Base-by-base conservation (phyloP, 2,797 vertebrate species). In the Xenops minutus region DNA sequence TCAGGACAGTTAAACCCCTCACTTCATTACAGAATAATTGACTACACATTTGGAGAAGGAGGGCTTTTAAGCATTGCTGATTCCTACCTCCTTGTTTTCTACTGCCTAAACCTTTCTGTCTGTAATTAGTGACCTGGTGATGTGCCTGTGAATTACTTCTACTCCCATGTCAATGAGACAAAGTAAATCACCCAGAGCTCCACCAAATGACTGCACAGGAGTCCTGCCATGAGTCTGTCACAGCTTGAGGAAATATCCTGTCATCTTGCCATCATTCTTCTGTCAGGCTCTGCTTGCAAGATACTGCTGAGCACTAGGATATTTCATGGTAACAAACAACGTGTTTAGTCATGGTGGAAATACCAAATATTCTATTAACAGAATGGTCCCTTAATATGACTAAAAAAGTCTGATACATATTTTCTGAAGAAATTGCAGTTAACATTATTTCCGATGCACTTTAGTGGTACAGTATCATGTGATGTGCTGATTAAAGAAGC, bases 201-300 rank as follows among this genome's bases (percentile, higher is more conserved):
- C 69, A 19, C 8, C 36, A 39, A 48, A 92, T 55, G 48, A 39
- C 14, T 52, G 22, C 4, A 1, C 2, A 2, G 20, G 37, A 36
- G 13, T 72, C 48, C 69, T 62, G 15, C 8, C 2, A 0, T 11
- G 74, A 12, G 27, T 34, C 17, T 0, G 0, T 63, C 34, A 39
- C 9, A 46, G 13, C 19, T 14, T 71, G 12, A 13, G 24, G 11
- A 72, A 52, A 27, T 23, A 43, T 1, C 7, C 15, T 21, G 54
- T 56, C 36, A 43, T 26, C 44, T 68, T 78, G 12, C 22, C 9
- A 68, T 46, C 24, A 36, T 63, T 71, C 30, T 58, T 59, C 6
- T 58, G 18, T 13, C 26, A 43, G 11, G 9, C 7, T 61, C 54
- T 86, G 34, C 27, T 68, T 72, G 24, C 29, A 56, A 81, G 87